Evolutionary conservation across 2,888 invertebrate species (phyloP).

Genomic region (Arenicola marina): DNA sequence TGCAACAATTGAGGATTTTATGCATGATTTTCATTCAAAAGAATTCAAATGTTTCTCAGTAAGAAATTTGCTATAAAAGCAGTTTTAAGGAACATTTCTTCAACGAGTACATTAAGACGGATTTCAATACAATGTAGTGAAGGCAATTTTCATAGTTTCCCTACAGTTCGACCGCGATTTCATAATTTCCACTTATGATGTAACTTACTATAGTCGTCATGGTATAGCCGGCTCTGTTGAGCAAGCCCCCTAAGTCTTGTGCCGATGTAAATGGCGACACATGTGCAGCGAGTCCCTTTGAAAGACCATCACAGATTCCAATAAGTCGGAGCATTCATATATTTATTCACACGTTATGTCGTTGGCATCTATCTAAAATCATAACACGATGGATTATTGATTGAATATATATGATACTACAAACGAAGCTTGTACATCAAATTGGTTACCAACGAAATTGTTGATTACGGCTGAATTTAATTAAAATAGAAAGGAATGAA

Average conservation of each 20-base stretch:
- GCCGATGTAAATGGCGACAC: conserved; percentile 89
- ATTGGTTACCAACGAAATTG: background rate
- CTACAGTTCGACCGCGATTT: background rate
- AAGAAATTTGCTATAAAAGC: background rate
- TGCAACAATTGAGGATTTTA: background rate
- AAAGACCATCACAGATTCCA: no score
- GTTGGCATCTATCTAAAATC: background rate
- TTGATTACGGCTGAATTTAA: no score
- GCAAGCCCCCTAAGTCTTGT: conserved; percentile 83
- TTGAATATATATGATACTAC: background rate
- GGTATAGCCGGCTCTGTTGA: conserved; percentile 84
- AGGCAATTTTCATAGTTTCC: no score
- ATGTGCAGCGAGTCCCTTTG: conserved; percentile 80
- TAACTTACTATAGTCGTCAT: conserved; percentile 80
- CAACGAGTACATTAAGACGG: no score
- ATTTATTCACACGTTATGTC: background rate
- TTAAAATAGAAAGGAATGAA: no score
- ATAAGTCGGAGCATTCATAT: no score
- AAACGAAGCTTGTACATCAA: background rate
- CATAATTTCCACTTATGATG: background rate
- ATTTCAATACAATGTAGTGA: no score
- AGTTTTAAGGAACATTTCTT: background rate
- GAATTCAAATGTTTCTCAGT: background rate
- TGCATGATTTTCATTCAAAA: background rate
- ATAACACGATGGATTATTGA: background rate